These are phyloP conservation scores for Dasyurus viverrinus DNA, from an alignment of 2,113 vertebrate species.

Conservation along the genomic window DNA sequence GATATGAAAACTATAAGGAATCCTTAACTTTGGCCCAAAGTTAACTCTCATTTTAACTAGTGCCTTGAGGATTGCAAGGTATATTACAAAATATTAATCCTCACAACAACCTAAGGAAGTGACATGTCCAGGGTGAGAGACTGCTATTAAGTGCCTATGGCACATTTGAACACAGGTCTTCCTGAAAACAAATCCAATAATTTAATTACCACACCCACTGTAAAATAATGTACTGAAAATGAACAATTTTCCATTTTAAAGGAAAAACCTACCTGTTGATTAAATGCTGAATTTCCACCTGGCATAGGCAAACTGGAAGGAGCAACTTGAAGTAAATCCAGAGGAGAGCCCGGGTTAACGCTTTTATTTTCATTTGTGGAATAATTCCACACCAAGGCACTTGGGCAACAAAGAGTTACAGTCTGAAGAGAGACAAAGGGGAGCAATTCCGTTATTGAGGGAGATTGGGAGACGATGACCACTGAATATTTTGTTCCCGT, in stretches of 20 bases:
- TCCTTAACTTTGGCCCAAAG: not conserved
- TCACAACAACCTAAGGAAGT: not conserved
- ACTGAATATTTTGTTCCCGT: not conserved
- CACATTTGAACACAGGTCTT: not conserved
- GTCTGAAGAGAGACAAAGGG: slow-evolving; percentile 76
- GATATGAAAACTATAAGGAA: not conserved
- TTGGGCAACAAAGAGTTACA: slow-evolving; percentile 89
- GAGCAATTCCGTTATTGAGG: not conserved
- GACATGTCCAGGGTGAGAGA: not conserved
- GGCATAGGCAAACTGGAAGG: slow-evolving; percentile 88
- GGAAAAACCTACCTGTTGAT: slow-evolving; percentile 83
- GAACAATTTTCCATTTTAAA: not conserved
- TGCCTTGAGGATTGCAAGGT: not conserved
- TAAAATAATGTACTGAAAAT: not conserved
- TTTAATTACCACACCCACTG: not conserved
- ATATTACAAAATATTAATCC: not conserved
- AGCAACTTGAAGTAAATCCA: slow-evolving; percentile 86
- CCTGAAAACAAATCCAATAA: not conserved
- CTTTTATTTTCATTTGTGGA: slow-evolving; percentile 85
- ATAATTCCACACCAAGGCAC: slow-evolving; percentile 91
- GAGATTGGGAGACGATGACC: not conserved
- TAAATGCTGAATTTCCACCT: slow-evolving; percentile 85
- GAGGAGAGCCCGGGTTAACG: slow-evolving; percentile 84
- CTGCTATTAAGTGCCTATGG: not conserved
- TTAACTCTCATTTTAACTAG: not conserved